Conservation (phyloP, 2,888 invertebrate genomes). For the Atherix ibis region DNA sequence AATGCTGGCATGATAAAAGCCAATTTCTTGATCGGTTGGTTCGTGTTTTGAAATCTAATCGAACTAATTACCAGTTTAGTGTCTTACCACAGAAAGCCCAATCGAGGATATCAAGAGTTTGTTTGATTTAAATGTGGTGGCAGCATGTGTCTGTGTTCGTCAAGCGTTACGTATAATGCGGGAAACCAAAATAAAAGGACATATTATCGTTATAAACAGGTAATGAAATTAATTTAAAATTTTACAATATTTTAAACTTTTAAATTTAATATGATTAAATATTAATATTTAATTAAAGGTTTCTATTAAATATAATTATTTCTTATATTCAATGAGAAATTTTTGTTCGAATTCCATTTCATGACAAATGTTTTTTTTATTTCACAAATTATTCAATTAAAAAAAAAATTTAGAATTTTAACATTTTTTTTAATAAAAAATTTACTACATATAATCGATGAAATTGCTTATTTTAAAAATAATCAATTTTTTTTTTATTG, state of each 20-base stretch:
- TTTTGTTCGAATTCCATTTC: no score
- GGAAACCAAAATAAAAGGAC: slow-evolving; percentile 35
- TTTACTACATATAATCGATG: no score
- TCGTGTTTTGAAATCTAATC: neutral
- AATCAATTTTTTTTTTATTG: no score
- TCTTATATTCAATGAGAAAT: no score
- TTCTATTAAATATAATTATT: no score
- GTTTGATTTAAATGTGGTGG: slow-evolving; percentile 39
- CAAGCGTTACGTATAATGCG: slow-evolving; percentile 41
- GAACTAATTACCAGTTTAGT: neutral
- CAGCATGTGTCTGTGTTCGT: slow-evolving; percentile 38
- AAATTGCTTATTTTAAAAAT: no score
- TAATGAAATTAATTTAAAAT: slow-evolving; percentile 15
- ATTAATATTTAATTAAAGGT: no score
- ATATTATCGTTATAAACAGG: slow-evolving; percentile 48
- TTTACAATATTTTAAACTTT: neutral
- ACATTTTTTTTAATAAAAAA: no score
- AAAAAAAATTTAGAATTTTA: no score
- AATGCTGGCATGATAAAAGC: slow-evolving; percentile 31
- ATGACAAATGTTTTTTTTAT: no score
- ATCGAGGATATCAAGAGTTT: slow-evolving; percentile 25
- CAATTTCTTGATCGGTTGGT: slow-evolving; percentile 23
- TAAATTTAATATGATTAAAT: neutral
- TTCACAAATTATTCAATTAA: no score
- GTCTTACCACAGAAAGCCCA: slow-evolving; percentile 14